phyloP scores from a whole-genome alignment of 2,113 vertebrate species.

The Siniperca chuatsi region DNA sequence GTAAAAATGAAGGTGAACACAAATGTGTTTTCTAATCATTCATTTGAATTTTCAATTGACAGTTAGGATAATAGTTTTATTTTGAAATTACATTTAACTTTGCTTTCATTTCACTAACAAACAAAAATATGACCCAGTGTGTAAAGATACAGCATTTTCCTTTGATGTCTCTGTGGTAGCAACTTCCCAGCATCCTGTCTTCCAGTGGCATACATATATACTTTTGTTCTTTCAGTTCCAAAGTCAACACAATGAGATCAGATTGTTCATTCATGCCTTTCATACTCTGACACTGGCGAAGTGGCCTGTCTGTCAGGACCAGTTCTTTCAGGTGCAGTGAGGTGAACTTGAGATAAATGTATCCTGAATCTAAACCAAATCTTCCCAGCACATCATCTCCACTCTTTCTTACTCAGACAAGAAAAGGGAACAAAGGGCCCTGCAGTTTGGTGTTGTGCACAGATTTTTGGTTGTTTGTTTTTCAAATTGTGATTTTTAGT shows the following conservation, averaged over 20 bases:
- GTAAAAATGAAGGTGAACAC: background rate
- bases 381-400: constrained; percentile 40
- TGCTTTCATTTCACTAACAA: background rate
- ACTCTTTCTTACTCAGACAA: constrained; percentile 21
- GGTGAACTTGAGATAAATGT: constrained; percentile 75
- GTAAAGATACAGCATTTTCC: constrained; percentile 1
- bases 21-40: background rate
- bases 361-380: constrained; percentile 76
- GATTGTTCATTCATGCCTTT: constrained; percentile 76
- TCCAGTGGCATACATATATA: constrained; percentile 10
- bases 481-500: constrained; percentile 32
- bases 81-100: background rate
- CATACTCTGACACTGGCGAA: constrained; percentile 65
- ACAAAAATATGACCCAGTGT: background rate
- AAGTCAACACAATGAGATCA: constrained; percentile 73
- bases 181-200: constrained; percentile 24
- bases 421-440: constrained; percentile 40
- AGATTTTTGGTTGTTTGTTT: background rate
- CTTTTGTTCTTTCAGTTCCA: constrained; percentile 61
- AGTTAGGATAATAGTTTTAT: background rate
- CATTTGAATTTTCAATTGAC: background rate
- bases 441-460: constrained; percentile 5
- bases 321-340: constrained; percentile 75
- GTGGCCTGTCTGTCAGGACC: constrained; percentile 75
- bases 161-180: background rate